Conservation (phyloP, 1,140 invertebrate species). For the Bombus confusus region DNA sequence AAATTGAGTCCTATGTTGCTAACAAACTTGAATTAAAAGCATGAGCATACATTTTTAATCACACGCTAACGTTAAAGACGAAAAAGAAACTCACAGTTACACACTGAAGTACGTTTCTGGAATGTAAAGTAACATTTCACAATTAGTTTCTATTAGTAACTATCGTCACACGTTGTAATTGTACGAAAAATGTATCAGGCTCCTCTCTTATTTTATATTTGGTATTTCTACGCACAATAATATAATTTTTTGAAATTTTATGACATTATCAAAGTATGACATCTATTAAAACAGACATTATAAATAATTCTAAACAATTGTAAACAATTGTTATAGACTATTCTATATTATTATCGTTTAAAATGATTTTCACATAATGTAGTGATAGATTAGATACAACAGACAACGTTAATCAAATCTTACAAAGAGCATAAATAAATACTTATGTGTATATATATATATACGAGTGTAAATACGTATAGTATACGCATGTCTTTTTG, state of each 20-base stretch:
- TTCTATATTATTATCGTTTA: constrained; percentile 37
- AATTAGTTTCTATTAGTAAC: background rate
- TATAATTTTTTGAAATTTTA: constrained; percentile 26
- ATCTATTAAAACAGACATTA: constrained; percentile 41
- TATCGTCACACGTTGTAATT: constrained; percentile 7
- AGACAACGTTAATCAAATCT: constrained; percentile 42
- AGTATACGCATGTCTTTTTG: constrained; percentile 30
- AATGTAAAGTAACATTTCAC: constrained; percentile 32
- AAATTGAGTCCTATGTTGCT: background rate
- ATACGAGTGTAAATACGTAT: background rate
- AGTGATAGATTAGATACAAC: constrained; percentile 39
- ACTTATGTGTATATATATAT: background rate
- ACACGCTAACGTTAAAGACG: background rate
- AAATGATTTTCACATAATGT: constrained; percentile 10
- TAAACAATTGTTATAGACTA: constrained; percentile 36
- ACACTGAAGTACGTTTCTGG: constrained; percentile 27
- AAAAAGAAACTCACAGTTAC: constrained; percentile 7
- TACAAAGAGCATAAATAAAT: constrained; percentile 4
- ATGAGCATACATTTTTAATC: background rate
- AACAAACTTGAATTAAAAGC: constrained; percentile 3
- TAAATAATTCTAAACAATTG: too few relatives aligned
- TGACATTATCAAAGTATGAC: constrained; percentile 27
- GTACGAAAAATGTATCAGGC: constrained; percentile 27
- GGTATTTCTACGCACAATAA: constrained; percentile 16
- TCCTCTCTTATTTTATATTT: background rate